Evolutionary conservation across 2,888 invertebrate genomes (phyloP), one percentile per base, ranked within the genome.

Genomic region (Seira ritae): DNA sequence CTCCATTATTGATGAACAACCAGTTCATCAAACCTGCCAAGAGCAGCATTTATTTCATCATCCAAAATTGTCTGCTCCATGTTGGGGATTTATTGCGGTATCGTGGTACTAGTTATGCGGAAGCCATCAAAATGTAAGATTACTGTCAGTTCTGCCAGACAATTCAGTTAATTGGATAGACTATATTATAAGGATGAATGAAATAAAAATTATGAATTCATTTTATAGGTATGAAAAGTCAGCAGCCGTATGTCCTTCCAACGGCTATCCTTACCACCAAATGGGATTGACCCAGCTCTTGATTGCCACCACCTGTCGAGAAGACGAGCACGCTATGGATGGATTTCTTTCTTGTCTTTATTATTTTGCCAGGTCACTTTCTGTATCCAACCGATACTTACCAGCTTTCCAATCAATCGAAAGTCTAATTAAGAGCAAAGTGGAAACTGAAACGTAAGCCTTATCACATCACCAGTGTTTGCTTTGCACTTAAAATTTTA

Each of bases 191-290:
- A n/a, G n/a, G n/a, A n/a, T n/a, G n/a, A n/a, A n/a, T n/a, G n/a
- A 17, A 67, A 15, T 50, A 55, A 73, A 20, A 73, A 73, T 66
- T 31, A 62, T 15, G 17, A 73, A 3, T n/a, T 19, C 17, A 4
- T 15, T 71, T 31, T 37, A 71, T 89, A 94, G 95, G 88, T 95
- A 95, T 91, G 95, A 95, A 65, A 89, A 89, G 66, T 87, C 88
- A 20, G 84, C 88, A 17, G 85, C 87, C 10, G 85, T 89, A 6
- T 84, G 86, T 1, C 95, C 95, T 76, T 93, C 94, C 88, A 95
- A 94, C 84, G 97, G 97, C 3, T 97, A 97, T 91, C 96, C 97
- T 0, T 97, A 96, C 91, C 97, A 97, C 91, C 96, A 97, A 91
- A 92, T 97, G 90, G 95, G 87, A 8, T 69, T 87, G 22, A 85